A percentile compares a stretch with the other conserved stretches of the same genome.
These are phyloP conservation scores for Muscina levida DNA, from an alignment of 2,888 invertebrate species.

Conservation along the genomic window DNA sequence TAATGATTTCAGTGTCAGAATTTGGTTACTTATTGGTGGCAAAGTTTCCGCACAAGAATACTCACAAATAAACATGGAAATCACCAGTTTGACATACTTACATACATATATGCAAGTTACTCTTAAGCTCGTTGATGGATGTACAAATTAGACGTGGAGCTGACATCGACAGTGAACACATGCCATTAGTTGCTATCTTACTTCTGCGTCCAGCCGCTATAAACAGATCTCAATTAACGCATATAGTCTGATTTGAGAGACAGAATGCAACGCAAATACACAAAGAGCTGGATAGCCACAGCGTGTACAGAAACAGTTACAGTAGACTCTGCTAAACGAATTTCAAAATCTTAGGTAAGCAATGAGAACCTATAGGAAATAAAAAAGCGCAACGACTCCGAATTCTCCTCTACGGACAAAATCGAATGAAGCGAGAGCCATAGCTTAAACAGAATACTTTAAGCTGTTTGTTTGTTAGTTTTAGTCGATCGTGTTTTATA, in stretches of 20 bases:
- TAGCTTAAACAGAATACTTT: too few relatives aligned
- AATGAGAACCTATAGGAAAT: not conserved
- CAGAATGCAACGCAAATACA: not conserved
- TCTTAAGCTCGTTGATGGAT: not conserved
- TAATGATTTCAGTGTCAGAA: not conserved
- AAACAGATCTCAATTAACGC: not conserved
- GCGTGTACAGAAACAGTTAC: not conserved
- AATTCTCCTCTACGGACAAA: not conserved
- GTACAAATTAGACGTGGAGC: not conserved
- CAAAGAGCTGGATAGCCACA: not conserved
- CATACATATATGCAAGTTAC: not conserved
- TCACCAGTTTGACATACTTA: not conserved
- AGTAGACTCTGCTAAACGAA: not conserved
- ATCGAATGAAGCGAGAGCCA: too few relatives aligned
- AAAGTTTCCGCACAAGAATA: not conserved
- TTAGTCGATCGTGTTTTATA: too few relatives aligned
- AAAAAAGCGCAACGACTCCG: not conserved
- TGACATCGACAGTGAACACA: too few relatives aligned
- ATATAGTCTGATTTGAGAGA: not conserved
- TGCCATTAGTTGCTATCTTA: too few relatives aligned
- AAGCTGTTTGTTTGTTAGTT: too few relatives aligned
- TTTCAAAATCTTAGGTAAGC: too few relatives aligned
- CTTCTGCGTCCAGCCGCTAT: too few relatives aligned
- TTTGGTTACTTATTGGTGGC: not conserved
- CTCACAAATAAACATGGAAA: not conserved